phyloP scores from a whole-genome alignment of 2,113 vertebrate species.

The Xenus cinereus region DNA sequence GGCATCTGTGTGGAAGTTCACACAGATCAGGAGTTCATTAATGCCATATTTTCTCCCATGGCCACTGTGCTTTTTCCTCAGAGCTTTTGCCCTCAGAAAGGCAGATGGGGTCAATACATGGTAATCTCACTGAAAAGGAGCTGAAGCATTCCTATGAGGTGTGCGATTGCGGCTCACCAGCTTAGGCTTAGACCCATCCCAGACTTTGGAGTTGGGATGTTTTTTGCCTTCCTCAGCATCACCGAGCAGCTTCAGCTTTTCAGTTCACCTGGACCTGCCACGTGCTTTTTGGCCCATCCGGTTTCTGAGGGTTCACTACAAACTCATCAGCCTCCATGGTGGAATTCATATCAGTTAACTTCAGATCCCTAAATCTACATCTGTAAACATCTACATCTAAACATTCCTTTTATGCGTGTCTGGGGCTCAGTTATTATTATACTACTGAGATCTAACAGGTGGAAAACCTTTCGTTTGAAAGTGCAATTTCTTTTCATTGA shows the following conservation, averaged over 20 bases:
- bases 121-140: neutral
- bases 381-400: neutral
- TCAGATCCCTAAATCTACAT: neutral
- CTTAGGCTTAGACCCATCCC: neutral
- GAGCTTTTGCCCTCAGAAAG: neutral
- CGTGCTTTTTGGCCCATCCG: neutral
- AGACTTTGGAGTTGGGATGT: neutral
- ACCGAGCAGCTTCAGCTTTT: neutral
- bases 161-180: fast-evolving
- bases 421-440: neutral
- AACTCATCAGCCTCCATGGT: neutral
- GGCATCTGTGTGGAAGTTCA: neutral
- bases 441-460: neutral
- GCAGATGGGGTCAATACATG: neutral
- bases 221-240: neutral
- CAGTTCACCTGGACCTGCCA: neutral
- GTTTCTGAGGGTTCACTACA: neutral
- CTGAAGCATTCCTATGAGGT: neutral
- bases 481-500: neutral
- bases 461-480: neutral
- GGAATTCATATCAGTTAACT: neutral
- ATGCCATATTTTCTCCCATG: neutral
- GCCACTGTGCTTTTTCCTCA: neutral
- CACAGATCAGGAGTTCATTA: neutral
- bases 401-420: neutral